Base-by-base conservation (phyloP, 1,140 invertebrate genomes). In the Drosophila bipectinata region DNA sequence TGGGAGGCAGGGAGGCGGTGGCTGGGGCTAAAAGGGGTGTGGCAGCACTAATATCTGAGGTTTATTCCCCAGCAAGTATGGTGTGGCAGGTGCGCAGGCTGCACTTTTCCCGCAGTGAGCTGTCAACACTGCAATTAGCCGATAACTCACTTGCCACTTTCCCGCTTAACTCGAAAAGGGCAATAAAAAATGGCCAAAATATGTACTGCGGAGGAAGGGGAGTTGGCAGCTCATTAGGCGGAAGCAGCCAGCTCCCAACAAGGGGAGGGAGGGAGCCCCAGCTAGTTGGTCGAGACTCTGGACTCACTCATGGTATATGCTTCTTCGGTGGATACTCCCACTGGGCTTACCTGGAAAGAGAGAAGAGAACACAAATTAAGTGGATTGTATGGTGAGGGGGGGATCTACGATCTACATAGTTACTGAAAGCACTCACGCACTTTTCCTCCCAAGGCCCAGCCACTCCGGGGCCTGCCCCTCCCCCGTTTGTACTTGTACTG, bases 41-140 rank as follows among this genome's bases (percentile, higher is more conserved):
- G 24, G 55, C n/a, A 14, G 44, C 15, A 45, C 32, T 24, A 30
- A 48, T 44, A 24, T 30, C 55, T 51, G 12, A 44, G 32, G 58
- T 37, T 21, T 59, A 59, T 51, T 32, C 26, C 28, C 4, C 8
- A 21, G 9, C 15, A 4, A 47, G 6, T 21, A 47, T n/a, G 14
- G 3, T 10, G 2, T 37, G 34, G 39, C 39, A 44, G 39, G 41
- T 47, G n/a, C 9, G 4, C 12, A 37, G 41, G 14, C 4, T 37
- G 10, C n/a, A 32, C 60, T 14, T 44, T 34, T 47, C 8, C 41
- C 15, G 14, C 32, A 9, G 26, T 6, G 26, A 28, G 9, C 12
- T 37, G 34, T 37, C 34, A 12, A 9, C 34, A 12, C 34, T 10
- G 12, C 34, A n/a, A 37, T 37, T 37, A 37, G 12, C 34, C 9